These are phyloP conservation scores for Phataginus tricuspis DNA, from an alignment of 2,797 vertebrate species.

Conservation along the genomic window DNA sequence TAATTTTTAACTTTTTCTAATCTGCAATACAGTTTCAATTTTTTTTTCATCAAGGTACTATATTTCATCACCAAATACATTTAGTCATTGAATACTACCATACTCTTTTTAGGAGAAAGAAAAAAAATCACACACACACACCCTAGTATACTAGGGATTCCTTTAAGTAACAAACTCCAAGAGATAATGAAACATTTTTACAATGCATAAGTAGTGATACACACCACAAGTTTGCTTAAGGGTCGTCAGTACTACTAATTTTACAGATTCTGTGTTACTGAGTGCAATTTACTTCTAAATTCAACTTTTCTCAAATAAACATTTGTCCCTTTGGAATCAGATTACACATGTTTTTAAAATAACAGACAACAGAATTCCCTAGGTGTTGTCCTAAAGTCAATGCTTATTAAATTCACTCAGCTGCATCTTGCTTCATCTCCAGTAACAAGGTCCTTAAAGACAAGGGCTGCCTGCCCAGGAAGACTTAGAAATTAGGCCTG, in stretches of 20 bases:
- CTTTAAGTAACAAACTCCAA: slow-evolving; percentile 20
- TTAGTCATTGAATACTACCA: neutral
- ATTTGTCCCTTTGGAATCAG: neutral
- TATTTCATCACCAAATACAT: neutral
- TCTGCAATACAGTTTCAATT: neutral
- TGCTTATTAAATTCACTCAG: neutral
- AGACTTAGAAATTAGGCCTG: neutral
- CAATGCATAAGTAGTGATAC: neutral
- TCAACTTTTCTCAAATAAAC: slow-evolving; percentile 22
- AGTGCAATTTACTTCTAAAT: neutral
- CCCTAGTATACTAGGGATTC: neutral
- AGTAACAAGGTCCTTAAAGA: neutral
- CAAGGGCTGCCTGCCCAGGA: too few species aligned
- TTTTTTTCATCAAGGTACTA: neutral
- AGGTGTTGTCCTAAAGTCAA: neutral
- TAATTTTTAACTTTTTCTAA: slow-evolving; percentile 16
- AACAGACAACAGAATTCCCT: neutral
- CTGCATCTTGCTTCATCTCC: neutral
- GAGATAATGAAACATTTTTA: neutral
- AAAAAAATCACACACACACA: neutral
- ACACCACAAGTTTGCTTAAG: neutral
- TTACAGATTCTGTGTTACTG: neutral
- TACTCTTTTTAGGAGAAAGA: slow-evolving; percentile 22
- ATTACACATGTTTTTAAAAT: neutral
- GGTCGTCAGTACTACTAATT: neutral